Conservation (phyloP, 2,797 vertebrate species). For the Antennarius maculatus region DNA sequence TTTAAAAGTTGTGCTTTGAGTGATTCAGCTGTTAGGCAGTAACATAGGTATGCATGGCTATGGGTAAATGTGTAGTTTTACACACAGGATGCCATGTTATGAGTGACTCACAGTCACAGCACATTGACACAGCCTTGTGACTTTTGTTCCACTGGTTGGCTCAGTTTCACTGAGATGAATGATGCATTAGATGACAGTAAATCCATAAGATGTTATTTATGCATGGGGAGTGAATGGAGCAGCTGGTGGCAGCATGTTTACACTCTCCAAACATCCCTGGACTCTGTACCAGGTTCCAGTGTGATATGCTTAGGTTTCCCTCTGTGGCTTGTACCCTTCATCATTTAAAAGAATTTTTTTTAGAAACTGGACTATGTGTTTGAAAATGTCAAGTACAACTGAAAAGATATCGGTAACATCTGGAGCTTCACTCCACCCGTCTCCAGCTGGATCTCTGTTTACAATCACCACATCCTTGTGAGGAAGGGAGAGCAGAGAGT, state of each 20-base stretch:
- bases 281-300: slow-evolving; percentile 44
- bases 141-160: slow-evolving; percentile 29
- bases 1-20: slow-evolving; percentile 33
- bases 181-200: slow-evolving; percentile 20
- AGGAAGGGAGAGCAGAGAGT: slow-evolving; percentile 39
- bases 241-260: slow-evolving; percentile 57
- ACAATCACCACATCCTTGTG: slow-evolving; percentile 42
- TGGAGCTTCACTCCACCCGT: slow-evolving; percentile 15
- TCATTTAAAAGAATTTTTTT: background rate
- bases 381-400: slow-evolving; percentile 9
- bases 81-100: slow-evolving; percentile 16
- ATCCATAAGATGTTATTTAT: slow-evolving; percentile 21
- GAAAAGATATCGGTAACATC: slow-evolving; percentile 30
- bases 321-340: background rate
- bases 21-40: slow-evolving; percentile 43
- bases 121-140: slow-evolving; percentile 34
- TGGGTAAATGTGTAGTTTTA: slow-evolving; percentile 39
- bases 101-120: slow-evolving; percentile 51
- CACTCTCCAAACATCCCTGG: slow-evolving; percentile 50
- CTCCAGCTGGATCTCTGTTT: slow-evolving; percentile 39
- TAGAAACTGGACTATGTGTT: slow-evolving; percentile 4
- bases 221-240: slow-evolving; percentile 14
- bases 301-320: slow-evolving; percentile 35
- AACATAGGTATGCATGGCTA: slow-evolving; percentile 31
- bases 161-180: slow-evolving; percentile 25